A percentile compares a stretch with the other conserved stretches of the same genome.
phyloP scores from a whole-genome alignment of 2,888 invertebrate species.

The Ophioninae sp. region DNA sequence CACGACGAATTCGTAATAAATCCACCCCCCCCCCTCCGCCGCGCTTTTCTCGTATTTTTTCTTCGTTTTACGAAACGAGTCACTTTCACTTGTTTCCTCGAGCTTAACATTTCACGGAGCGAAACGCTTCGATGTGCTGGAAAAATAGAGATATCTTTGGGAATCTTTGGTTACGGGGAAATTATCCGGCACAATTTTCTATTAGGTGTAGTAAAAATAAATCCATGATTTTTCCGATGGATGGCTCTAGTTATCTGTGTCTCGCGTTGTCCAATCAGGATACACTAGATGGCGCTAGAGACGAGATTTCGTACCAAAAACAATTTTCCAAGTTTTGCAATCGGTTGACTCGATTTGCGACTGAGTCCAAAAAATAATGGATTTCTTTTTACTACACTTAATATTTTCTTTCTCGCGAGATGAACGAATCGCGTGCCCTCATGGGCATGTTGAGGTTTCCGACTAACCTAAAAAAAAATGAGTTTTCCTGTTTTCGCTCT shows the following conservation, averaged over 20 bases:
- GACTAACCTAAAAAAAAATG: neutral
- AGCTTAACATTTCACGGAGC: constrained; percentile 34
- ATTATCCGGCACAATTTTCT: neutral
- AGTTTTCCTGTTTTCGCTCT: neutral
- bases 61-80: constrained; percentile 62
- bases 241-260: too few relatives aligned
- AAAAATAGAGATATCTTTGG: constrained; percentile 29
- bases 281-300: too few relatives aligned
- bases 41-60: neutral
- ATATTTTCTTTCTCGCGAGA: neutral
- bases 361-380: too few relatives aligned
- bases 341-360: too few relatives aligned
- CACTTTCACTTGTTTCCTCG: constrained; percentile 56
- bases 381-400: too few relatives aligned
- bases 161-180: constrained; percentile 29
- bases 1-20: neutral
- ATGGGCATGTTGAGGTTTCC: neutral
- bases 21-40: constrained; percentile 27
- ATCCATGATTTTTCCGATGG: too few relatives aligned
- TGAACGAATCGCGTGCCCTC: too few relatives aligned
- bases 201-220: neutral
- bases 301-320: too few relatives aligned
- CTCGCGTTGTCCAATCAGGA: too few relatives aligned
- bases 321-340: too few relatives aligned
- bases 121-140: constrained; percentile 41